A percentile compares a stretch with the other conserved stretches of the same genome.
Evolutionary conservation across 2,888 invertebrate genomes (phyloP).

Genomic region (Latrodectus elegans): DNA sequence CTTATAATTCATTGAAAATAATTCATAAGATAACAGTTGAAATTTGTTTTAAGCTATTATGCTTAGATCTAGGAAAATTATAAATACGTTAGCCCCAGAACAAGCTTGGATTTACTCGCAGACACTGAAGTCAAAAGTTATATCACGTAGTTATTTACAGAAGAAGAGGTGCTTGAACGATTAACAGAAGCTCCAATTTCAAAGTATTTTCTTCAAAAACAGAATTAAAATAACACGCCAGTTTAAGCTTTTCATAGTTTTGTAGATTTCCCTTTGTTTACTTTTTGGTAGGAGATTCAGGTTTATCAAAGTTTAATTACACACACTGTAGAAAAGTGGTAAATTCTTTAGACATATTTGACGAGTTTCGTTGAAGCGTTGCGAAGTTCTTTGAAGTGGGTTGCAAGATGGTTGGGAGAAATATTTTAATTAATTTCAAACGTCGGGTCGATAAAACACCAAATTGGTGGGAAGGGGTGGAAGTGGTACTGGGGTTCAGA

Average conservation of each 20-base stretch:
- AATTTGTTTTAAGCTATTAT: no score
- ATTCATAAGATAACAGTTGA: no score
- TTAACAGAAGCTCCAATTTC: no score
- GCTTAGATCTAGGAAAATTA: no score
- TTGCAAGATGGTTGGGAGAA: constrained; percentile 38
- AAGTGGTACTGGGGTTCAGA: neutral
- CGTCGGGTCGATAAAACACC: constrained; percentile 58
- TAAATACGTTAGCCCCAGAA: no score
- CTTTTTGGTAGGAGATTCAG: constrained; percentile 51
- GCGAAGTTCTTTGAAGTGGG: constrained; percentile 56
- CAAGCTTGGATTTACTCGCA: no score
- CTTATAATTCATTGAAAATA: no score
- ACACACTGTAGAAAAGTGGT: constrained; percentile 53
- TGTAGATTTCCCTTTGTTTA: constrained; percentile 57
- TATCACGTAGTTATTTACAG: no score
- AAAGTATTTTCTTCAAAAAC: no score
- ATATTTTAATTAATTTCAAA: constrained; percentile 69
- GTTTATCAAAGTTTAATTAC: constrained; percentile 69
- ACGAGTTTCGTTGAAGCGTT: constrained; percentile 49
- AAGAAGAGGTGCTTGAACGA: no score
- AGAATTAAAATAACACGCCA: no score
- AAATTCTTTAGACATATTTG: constrained; percentile 69
- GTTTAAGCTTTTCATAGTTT: neutral
- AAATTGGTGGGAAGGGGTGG: constrained; percentile 30
- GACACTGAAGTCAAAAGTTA: no score